A percentile compares a stretch with the other conserved stretches of the same genome.
These are phyloP conservation scores for Cheilosia vernalis DNA, from an alignment of 2,888 invertebrate species.

Conservation along the genomic window DNA sequence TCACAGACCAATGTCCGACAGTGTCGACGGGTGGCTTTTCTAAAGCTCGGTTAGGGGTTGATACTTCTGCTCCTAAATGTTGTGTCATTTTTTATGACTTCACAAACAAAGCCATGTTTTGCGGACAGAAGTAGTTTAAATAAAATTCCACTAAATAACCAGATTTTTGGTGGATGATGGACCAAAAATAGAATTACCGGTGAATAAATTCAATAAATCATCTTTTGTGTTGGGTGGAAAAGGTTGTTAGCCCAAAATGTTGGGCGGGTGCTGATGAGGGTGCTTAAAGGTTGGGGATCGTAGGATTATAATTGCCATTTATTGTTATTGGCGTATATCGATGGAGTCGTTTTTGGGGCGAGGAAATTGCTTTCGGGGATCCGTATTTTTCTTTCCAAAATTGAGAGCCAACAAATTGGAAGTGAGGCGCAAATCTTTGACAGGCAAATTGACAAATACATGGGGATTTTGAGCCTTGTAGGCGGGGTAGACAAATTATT, in stretches of 20 bases:
- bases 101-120: not conserved
- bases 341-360: constrained; percentile 39
- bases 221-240: constrained; percentile 30
- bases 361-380: constrained; percentile 52
- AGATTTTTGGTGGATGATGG: constrained; percentile 72
- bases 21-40: constrained; percentile 45
- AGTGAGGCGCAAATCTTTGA: constrained; percentile 8
- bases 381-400: constrained; percentile 22
- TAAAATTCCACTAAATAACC: constrained; percentile 74
- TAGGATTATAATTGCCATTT: constrained; percentile 69
- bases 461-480: not conserved
- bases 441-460: constrained; percentile 47
- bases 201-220: constrained; percentile 74
- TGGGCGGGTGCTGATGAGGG: constrained; percentile 7
- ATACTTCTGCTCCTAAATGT: constrained; percentile 40
- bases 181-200: constrained; percentile 70
- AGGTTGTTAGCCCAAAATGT: constrained; percentile 19
- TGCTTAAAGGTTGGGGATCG: constrained; percentile 15
- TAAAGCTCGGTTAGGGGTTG: not conserved
- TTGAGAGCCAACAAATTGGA: constrained; percentile 41
- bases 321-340: constrained; percentile 70
- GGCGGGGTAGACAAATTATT: not conserved
- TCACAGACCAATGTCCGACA: constrained; percentile 48
- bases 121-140: constrained; percentile 66
- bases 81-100: constrained; percentile 56